Base-by-base conservation (phyloP, 2,113 vertebrate species). In the Cervus canadensis region DNA sequence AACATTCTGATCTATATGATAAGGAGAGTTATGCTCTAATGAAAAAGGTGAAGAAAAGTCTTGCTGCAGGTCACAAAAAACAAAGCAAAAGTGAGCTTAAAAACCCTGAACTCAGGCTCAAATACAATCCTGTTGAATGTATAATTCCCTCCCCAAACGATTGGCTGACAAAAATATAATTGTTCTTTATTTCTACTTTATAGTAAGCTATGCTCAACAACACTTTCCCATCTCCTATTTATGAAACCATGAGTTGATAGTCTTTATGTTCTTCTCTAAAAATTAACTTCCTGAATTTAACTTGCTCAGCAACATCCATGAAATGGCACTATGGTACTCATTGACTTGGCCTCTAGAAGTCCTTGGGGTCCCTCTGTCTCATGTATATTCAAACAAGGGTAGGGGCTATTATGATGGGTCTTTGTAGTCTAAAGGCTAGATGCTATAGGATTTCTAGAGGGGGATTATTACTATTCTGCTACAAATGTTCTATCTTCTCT, bases 221-320 rank as follows among this genome's bases (percentile, higher is more conserved):
- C 30, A 92, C 4, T 71, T 50, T 16, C 16, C 59, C 3, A 87
- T 83, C 23, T 40, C 23, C 76, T 94, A 25, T 57, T 89, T 82
- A 78, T 59, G 33, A 96, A 79, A 90, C 3, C 7, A 3, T 67
- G 94, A 60, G 43, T 86, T 95, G 81, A 26, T 11, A 50, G n/a
- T 60, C n/a, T 79, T 90, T 95, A 82, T 60, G 81, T 79, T 23
- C 48, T 88, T 92, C 59, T 91, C n/a, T 30, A 90, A 93, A 84
- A 85, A 81, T 81, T 64, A 91, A 91, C 94, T 89, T 91, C 30
- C 59, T 59, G 83, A 94, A 83, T 74, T 92, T 90, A 96, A 92
- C 83, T 81, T 96, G 45, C 10, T 79, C 25, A 56, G 59, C 7
- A 76, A 59, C 11, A 50, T 56, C 71, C 2, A 87, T 52, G 45